A percentile compares a stretch with the other conserved stretches of the same genome.
These are phyloP conservation scores for Proterorhinus semilunaris DNA, from an alignment of 2,113 vertebrate species.

Conservation along the genomic window DNA sequence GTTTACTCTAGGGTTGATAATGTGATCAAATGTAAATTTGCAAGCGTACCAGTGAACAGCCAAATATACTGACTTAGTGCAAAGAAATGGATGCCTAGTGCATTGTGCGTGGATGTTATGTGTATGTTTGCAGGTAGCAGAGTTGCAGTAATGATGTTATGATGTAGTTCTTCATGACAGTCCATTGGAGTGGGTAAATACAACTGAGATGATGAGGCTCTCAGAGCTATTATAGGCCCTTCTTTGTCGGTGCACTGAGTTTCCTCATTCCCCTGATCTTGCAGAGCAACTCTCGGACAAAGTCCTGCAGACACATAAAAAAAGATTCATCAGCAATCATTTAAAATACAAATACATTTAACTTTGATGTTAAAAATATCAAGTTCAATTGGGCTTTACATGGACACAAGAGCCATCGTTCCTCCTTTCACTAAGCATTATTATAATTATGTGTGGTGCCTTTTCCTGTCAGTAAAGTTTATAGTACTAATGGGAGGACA, in stretches of 20 bases:
- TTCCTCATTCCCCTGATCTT: constrained; percentile 98
- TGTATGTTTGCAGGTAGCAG: constrained; percentile 40
- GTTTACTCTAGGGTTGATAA: constrained; percentile 24
- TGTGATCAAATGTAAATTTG: constrained; percentile 11
- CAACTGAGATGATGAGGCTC: constrained; percentile 48
- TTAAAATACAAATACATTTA: background rate
- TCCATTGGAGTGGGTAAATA: constrained; percentile 41
- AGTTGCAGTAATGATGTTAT: constrained; percentile 30
- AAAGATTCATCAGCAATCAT: background rate
- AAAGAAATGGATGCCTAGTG: constrained; percentile 34
- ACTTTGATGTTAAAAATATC: no score
- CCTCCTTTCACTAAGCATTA: no score
- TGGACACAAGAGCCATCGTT: background rate
- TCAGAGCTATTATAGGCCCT: constrained; percentile 83
- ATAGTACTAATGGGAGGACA: background rate
- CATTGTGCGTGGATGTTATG: constrained; percentile 38
- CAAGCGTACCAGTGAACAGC: constrained; percentile 51
- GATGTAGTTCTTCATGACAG: constrained; percentile 37
- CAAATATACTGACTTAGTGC: constrained; percentile 41
- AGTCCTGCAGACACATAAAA: constrained; percentile 75
- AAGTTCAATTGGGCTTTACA: background rate
- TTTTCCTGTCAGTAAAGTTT: no score
- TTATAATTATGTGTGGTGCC: no score
- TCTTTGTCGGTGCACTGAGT: constrained; percentile 92
- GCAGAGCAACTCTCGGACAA: constrained; percentile 91